Evolutionary conservation across 2,797 vertebrate species (phyloP), one percentile per base, ranked within the genome.

Genomic region (Enteromius trimaculatus): DNA sequence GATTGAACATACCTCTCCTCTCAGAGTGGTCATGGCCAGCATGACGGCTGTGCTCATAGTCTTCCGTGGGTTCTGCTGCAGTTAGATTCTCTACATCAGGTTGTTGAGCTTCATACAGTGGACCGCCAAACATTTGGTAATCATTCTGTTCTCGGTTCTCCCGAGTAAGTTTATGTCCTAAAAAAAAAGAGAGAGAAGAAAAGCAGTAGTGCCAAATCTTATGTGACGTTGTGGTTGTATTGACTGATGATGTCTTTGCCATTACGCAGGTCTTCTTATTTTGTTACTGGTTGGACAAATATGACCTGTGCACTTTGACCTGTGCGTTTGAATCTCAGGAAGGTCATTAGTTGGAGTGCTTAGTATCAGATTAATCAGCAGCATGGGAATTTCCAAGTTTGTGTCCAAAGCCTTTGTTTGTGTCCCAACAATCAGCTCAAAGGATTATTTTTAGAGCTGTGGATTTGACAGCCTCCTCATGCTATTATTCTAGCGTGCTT

Each of bases 361-460:
- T 88, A 81, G 86, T 87, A 83, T 76, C 34, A 78, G 81, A 81
- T 83, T 29, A 55, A 75, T 68, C 66, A 58, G 47, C 62, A 29
- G 74, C 21, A 44, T 53, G 86, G 81, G 88, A 87, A 72, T 87
- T 51, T 80, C 85, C 64, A 78, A 42, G 75, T 86, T 89, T 92
- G 88, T 89, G 83, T 86, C 44, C 29, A 26, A 23, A 83, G 81
- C 82, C 81, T 88, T 91, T 91, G 87, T 91, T 90, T 86, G 84
- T 47, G 1, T 88, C 82, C 69, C 71, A 69, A 83, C 66, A 60
- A 68, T 49, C 55, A 78, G 80, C 77, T 72, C 64, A 76, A 90
- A 91, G 68, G 70, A 84, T 77, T 92, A 87, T 91, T 92, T 91
- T 83, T 86, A 83, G 80, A 47, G n/a, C 51, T 34, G 53, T 74